These are phyloP conservation scores for Drosophila arawakana DNA, from an alignment of 1,140 invertebrate species.

Conservation along the genomic window DNA sequence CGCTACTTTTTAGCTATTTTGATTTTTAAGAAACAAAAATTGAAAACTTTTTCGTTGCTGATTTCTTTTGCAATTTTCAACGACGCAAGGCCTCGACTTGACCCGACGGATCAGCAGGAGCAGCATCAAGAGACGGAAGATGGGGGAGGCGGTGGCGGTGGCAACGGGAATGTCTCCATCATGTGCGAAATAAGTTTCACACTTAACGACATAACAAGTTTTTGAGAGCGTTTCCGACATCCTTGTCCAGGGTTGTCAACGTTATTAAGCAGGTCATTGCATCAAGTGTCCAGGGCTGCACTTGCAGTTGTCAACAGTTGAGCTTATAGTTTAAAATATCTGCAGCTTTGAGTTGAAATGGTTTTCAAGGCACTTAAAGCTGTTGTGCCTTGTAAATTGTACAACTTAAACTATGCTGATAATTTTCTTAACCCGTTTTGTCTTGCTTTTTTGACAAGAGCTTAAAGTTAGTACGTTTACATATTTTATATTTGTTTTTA, in stretches of 20 bases:
- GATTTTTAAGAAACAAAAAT: constrained; percentile 79
- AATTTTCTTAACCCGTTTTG: no score
- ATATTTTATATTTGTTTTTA: no score
- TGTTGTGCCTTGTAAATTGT: no score
- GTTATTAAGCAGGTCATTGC: constrained; percentile 61
- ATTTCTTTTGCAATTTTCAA: constrained; percentile 79
- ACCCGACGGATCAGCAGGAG: constrained; percentile 2
- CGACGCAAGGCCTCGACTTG: not conserved
- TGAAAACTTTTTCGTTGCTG: constrained; percentile 77
- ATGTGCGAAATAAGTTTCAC: constrained; percentile 83
- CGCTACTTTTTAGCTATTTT: constrained; percentile 82
- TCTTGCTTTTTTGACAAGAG: no score
- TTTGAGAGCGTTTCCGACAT: constrained; percentile 46
- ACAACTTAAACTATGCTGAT: no score
- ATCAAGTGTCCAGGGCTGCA: constrained; percentile 48
- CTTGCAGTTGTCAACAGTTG: constrained; percentile 21
- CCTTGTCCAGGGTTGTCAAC: constrained; percentile 62
- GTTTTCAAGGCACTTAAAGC: no score
- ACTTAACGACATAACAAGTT: constrained; percentile 83
- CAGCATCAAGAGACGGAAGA: not conserved
- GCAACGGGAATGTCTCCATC: constrained; percentile 47
- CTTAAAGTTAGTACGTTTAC: no score
- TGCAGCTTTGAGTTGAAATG: no score
- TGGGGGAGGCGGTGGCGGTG: not conserved
- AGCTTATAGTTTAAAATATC: no score